phyloP scores from a whole-genome alignment of 2,888 invertebrate genomes.

The Phrixothrix hirtus region DNA sequence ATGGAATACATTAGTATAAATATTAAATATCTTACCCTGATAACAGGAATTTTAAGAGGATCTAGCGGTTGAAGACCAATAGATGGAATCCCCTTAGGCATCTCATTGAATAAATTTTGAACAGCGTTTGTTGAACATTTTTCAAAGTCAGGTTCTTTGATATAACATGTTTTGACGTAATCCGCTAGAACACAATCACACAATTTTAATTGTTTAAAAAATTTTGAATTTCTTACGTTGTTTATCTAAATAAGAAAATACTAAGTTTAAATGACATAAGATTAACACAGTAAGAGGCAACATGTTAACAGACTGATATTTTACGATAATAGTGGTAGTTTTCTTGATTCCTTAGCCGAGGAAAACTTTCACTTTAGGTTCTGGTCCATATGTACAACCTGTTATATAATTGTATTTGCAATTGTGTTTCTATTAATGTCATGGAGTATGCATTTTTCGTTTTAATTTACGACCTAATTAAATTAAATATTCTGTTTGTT shows the following conservation, averaged over 20 bases:
- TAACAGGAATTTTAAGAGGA: constrained; percentile 66
- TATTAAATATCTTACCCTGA: constrained; percentile 57
- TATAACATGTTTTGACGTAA: constrained; percentile 69
- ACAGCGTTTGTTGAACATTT: constrained; percentile 71
- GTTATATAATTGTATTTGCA: constrained; percentile 15
- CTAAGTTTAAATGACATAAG: constrained; percentile 35
- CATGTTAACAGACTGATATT: constrained; percentile 39
- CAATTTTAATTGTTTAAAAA: too few relatives aligned
- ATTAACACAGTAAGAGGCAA: constrained; percentile 38
- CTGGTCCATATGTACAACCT: constrained; percentile 33
- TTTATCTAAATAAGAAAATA: constrained; percentile 39
- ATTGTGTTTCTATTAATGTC: not conserved
- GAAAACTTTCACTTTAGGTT: constrained; percentile 45
- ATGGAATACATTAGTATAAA: too few relatives aligned
- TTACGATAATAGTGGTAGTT: constrained; percentile 23
- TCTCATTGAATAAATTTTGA: constrained; percentile 67
- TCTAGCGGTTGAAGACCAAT: constrained; percentile 67
- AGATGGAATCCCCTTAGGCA: constrained; percentile 62
- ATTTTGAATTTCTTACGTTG: too few relatives aligned
- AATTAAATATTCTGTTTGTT: not conserved
- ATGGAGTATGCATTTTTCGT: not conserved
- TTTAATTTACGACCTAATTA: not conserved
- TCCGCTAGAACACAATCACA: constrained; percentile 59
- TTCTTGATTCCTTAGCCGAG: constrained; percentile 34
- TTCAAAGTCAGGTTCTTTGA: constrained; percentile 64